phyloP scores from a whole-genome alignment of 2,113 vertebrate genomes.

The Brachypodius melanocephalos region DNA sequence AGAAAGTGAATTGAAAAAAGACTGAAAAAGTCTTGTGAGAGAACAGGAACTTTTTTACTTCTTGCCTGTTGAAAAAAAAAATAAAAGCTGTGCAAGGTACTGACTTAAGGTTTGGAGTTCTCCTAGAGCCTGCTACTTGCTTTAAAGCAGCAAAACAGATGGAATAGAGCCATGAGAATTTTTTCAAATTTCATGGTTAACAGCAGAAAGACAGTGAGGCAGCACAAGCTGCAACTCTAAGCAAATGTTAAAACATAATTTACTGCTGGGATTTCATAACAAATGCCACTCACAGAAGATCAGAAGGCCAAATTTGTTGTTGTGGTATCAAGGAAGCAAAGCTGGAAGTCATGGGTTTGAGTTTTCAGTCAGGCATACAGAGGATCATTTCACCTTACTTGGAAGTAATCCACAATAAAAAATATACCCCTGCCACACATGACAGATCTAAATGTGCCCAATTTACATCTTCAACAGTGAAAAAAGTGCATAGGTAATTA shows the following conservation, averaged over 20 bases:
- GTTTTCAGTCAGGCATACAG: neutral
- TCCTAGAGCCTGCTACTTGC: neutral
- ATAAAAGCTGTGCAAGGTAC: neutral
- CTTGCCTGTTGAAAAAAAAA: neutral
- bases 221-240: neutral
- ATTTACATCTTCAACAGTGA: neutral
- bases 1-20: neutral
- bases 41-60: neutral
- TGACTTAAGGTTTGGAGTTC: neutral
- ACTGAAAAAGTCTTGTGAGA: neutral
- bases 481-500: neutral
- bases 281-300: neutral
- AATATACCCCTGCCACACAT: neutral
- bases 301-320: neutral
- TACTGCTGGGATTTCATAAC: neutral
- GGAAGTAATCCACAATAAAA: neutral
- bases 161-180: neutral
- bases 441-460: neutral
- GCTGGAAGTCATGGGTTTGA: accelerated
- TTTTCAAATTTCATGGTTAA: neutral
- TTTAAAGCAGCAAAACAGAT: neutral
- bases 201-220: neutral
- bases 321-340: neutral
- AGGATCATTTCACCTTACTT: neutral
- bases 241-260: neutral